These are phyloP conservation scores for Megathymus violae DNA, from an alignment of 1,140 invertebrate species.

Conservation along the genomic window DNA sequence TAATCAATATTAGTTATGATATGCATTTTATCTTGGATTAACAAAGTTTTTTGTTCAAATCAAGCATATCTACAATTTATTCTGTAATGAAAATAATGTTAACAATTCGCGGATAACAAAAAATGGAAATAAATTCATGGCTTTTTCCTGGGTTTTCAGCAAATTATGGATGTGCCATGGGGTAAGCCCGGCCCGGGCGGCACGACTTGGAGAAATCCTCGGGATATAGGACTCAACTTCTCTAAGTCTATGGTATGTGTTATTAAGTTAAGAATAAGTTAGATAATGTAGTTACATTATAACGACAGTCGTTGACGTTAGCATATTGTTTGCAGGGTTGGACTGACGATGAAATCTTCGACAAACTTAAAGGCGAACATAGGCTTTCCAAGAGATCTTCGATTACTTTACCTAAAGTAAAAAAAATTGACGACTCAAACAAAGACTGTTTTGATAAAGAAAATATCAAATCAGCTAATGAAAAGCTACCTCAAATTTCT, in stretches of 20 bases:
- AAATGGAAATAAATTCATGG: slow-evolving; percentile 18
- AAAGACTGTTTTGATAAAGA: slow-evolving; percentile 49
- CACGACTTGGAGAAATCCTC: slow-evolving; percentile 86
- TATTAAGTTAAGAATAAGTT: neutral
- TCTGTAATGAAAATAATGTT: too few species aligned
- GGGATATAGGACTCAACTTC: slow-evolving; percentile 86
- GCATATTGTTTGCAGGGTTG: slow-evolving; percentile 63
- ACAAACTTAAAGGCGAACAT: slow-evolving; percentile 63
- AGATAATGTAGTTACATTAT: neutral
- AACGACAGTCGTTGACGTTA: neutral
- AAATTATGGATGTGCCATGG: slow-evolving; percentile 83
- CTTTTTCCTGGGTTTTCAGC: slow-evolving; percentile 52
- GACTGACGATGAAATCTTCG: slow-evolving; percentile 76
- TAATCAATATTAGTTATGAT: too few species aligned
- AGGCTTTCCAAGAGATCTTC: slow-evolving; percentile 66
- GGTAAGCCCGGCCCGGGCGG: slow-evolving; percentile 87
- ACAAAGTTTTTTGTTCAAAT: too few species aligned
- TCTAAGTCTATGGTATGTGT: slow-evolving; percentile 86
- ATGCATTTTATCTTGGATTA: too few species aligned
- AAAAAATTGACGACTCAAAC: slow-evolving; percentile 68
- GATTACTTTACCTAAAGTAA: slow-evolving; percentile 77
- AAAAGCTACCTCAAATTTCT: slow-evolving; percentile 66
- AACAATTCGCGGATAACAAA: too few species aligned
- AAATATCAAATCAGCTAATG: slow-evolving; percentile 52
- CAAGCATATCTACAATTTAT: too few species aligned